Base-by-base conservation (phyloP, 2,797 vertebrate species). In the Oophaga sylvatica region DNA sequence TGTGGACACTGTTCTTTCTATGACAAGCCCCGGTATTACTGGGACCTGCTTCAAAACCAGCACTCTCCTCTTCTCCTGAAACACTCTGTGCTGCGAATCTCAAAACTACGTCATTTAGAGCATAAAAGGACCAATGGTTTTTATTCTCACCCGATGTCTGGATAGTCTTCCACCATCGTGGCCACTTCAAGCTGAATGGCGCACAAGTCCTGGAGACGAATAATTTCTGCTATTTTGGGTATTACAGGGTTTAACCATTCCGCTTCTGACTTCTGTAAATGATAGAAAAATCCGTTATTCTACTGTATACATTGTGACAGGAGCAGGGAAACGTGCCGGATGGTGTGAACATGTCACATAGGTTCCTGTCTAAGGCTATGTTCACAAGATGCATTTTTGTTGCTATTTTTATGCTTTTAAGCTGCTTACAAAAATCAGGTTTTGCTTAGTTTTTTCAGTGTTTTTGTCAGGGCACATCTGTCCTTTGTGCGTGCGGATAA, bases 161-260 rank as follows among this genome's bases (percentile, higher is more conserved):
- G 95, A 90, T 95, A 96, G 0, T 9, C 90, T 0, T 77, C 92
- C 70, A 93, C 92, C 0, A 97, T 91, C 0, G 91, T 94, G 48
- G 95, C 95, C 59, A 97, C 93, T 93, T 97, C 97, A 6, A 98
- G 91, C 90, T 96, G 95, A 90, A 98, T 92, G 60, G 94, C 94
- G 2, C 90, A 93, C 31, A 92, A 90, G 90, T 97, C 96, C 90
- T 97, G 96, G 53, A 96, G 95, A 86, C 88, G 93, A 31, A 97
- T 92, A 81, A 97, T 94, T 92, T 96, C 96, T 0, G 96, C 95
- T 2, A 97, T 87, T 12, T 91, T 94, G n/a, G 92, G 93, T n/a
- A 97, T 92, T 0, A 92, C 95, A 0, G 90, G 89, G 1, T 92
- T 80, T 88, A 97, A 91, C 96, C 95, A 95, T 0, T 63, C 86